Percentiles rank a stretch among this genome's conserved stretches.
These are phyloP conservation scores for Epizoanthus illoricatus DNA, from an alignment of 92 coral and sea anemone species.

Conservation along the genomic window DNA sequence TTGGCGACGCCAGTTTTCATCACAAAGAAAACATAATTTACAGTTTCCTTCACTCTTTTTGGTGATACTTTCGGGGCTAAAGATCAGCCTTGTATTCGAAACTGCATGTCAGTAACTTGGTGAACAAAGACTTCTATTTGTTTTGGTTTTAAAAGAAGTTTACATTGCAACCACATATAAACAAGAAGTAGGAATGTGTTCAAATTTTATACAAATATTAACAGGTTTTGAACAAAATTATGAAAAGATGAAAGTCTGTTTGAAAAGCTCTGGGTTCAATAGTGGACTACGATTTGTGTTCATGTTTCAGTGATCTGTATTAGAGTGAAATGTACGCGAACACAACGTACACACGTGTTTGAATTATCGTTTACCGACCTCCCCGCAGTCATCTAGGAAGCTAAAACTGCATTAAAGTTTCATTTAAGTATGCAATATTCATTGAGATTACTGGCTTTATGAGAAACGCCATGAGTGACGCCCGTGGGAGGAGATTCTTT, in stretches of 20 bases:
- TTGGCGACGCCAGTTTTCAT: too few relatives aligned
- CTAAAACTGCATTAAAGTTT: conserved; percentile 2
- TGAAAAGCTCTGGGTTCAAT: too few relatives aligned
- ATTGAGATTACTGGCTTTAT: background rate
- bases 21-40: too few relatives aligned
- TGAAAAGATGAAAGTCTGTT: background rate
- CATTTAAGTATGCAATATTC: background rate
- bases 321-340: too few relatives aligned
- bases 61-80: too few relatives aligned
- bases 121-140: background rate
- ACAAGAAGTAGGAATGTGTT: background rate
- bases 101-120: background rate
- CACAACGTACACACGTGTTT: too few relatives aligned
- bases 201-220: background rate
- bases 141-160: background rate
- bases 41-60: too few relatives aligned
- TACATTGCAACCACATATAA: background rate
- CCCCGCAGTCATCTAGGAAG: background rate
- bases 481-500: background rate
- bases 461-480: background rate
- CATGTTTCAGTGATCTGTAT: too few relatives aligned
- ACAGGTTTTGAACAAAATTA: background rate
- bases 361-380: background rate
- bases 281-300: too few relatives aligned
- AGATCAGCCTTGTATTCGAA: background rate